A percentile compares a stretch with the other conserved stretches of the same genome.
These are phyloP conservation scores for Drosophila melanogaster DNA, from an alignment of 1,140 invertebrate genomes.

Conservation along the genomic window Release_6_plus_ISO1_MT NC_004354.4:14986501-14987000, in stretches of 20 bases:
- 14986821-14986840: slow-evolving; percentile 33
- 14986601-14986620: slow-evolving; percentile 1
- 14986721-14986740: not conserved
- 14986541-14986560: slow-evolving; percentile 10
- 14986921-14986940: not conserved
- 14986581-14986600: slow-evolving; percentile 4
- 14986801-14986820: slow-evolving; percentile 22
- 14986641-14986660: not conserved
- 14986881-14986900: slow-evolving; percentile 4
- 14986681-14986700: not conserved
- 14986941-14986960: not conserved
- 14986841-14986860: slow-evolving; percentile 28
- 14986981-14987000: slow-evolving; percentile 45
- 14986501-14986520: not conserved
- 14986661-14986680: not conserved
- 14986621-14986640: not conserved
- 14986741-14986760: not conserved
- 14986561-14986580: not conserved
- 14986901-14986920: not conserved
- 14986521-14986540: slow-evolving; percentile 4
- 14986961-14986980: slow-evolving; percentile 5
- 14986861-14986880: slow-evolving; percentile 21
- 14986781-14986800: not conserved
- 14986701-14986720: not conserved
- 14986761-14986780: not conserved